Evolutionary conservation across 2,113 vertebrate genomes (phyloP).

Genomic region (Tragulus kanchil): DNA sequence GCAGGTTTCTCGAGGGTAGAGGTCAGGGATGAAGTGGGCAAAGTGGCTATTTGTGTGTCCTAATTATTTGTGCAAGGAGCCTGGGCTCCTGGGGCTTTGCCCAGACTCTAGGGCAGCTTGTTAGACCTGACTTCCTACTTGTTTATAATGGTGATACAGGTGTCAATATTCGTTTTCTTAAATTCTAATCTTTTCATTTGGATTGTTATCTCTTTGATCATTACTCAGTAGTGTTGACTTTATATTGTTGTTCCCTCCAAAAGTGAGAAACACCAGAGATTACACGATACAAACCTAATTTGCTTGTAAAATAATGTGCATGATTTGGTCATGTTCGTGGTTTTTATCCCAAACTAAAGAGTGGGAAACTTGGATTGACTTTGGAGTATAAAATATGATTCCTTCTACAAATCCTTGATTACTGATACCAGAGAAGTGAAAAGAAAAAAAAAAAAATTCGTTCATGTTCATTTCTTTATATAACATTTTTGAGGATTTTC

Average conservation of each 20-base stretch:
- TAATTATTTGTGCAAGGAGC: not conserved
- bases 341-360: slow-evolving; percentile 16
- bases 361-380: not conserved
- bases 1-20: not conserved
- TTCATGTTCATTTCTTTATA: slow-evolving; percentile 32
- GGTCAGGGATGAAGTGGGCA: not conserved
- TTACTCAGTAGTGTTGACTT: not conserved
- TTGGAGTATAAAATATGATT: slow-evolving; percentile 10
- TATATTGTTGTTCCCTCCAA: not conserved
- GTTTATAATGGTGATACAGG: too few relatives aligned
- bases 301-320: not conserved
- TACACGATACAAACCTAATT: slow-evolving; percentile 19
- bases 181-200: slow-evolving; percentile 39
- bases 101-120: not conserved
- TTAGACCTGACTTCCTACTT: not conserved
- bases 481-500: slow-evolving; percentile 38
- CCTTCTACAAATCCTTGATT: not conserved
- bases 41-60: not conserved
- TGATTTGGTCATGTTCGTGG: not conserved
- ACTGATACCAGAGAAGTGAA: slow-evolving; percentile 29
- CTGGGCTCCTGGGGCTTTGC: not conserved
- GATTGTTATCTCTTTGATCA: not conserved
- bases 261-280: not conserved
- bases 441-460: not conserved
- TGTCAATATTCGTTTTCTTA: slow-evolving; percentile 10